A percentile compares a stretch with the other conserved stretches of the same genome.
Conservation (phyloP, 92 coral and sea anemone genomes). For the Blastomussa wellsi region DNA sequence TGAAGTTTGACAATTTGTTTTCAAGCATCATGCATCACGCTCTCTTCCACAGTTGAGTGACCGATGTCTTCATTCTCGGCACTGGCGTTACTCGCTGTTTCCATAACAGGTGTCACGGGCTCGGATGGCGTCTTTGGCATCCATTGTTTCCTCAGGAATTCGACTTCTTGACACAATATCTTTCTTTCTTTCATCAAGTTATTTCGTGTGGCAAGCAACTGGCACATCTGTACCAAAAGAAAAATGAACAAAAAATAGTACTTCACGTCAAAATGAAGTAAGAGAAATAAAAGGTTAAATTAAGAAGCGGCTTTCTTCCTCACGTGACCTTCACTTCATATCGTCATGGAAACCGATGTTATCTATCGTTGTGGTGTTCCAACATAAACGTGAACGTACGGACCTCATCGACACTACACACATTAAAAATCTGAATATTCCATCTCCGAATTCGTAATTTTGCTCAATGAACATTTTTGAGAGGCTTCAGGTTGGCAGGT, state of each 20-base stretch:
- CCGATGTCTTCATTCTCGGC: slow-evolving; percentile 23
- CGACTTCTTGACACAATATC: slow-evolving; percentile 76
- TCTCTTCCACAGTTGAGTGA: not conserved
- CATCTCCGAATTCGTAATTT: not conserved
- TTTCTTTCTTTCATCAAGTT: slow-evolving; percentile 86
- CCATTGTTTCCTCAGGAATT: slow-evolving; percentile 73
- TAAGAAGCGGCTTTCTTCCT: too few relatives aligned
- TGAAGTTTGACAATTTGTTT: not conserved
- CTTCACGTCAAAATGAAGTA: too few relatives aligned
- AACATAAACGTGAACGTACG: not conserved
- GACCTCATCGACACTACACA: not conserved
- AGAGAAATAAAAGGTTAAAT: not conserved
- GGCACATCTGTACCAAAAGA: slow-evolving; percentile 65
- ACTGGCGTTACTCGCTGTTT: slow-evolving; percentile 76
- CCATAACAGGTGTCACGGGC: slow-evolving; percentile 61
- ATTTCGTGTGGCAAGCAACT: slow-evolving; percentile 79
- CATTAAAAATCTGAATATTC: not conserved
- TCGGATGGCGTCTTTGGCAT: slow-evolving; percentile 56
- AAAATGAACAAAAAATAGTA: too few relatives aligned
- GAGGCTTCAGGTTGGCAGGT: not conserved
- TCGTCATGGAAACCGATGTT: not conserved
- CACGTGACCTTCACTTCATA: not conserved
- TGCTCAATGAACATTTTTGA: not conserved
- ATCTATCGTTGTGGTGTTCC: not conserved
- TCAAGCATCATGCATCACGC: slow-evolving; percentile 9